Conservation (phyloP, 2,888 invertebrate species). For the Gymnoscelis rufifasciata region DNA sequence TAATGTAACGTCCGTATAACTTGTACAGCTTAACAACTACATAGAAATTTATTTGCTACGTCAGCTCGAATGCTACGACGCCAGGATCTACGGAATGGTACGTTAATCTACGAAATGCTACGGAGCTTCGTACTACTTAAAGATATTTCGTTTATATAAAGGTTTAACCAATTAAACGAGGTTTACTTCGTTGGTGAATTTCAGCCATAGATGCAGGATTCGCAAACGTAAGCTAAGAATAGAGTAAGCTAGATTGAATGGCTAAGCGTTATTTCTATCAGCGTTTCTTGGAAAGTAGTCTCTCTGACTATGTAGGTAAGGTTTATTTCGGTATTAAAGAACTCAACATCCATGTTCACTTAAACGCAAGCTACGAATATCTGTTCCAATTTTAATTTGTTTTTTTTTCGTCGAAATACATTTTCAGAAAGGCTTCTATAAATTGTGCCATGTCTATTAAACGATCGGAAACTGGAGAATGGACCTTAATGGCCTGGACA, state of each 20-base stretch:
- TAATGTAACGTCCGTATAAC: too few species aligned
- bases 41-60: slow-evolving; percentile 27
- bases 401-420: too few species aligned
- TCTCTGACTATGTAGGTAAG: neutral
- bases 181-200: neutral
- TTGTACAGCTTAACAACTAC: too few species aligned
- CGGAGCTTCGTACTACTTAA: neutral
- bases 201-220: neutral
- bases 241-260: slow-evolving; percentile 1
- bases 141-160: neutral
- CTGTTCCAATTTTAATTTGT: too few species aligned
- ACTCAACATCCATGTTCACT: too few species aligned
- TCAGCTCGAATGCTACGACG: slow-evolving; percentile 27
- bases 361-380: too few species aligned
- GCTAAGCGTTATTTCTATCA: neutral
- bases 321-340: neutral
- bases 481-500: neutral
- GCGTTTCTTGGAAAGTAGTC: neutral
- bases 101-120: slow-evolving; percentile 13
- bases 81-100: slow-evolving; percentile 13
- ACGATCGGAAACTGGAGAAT: neutral
- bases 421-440: too few species aligned
- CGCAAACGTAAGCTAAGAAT: neutral
- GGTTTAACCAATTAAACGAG: neutral
- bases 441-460: neutral